These are phyloP conservation scores for Pyrocoelia pectoralis DNA, from an alignment of 2,888 invertebrate genomes.

Conservation along the genomic window DNA sequence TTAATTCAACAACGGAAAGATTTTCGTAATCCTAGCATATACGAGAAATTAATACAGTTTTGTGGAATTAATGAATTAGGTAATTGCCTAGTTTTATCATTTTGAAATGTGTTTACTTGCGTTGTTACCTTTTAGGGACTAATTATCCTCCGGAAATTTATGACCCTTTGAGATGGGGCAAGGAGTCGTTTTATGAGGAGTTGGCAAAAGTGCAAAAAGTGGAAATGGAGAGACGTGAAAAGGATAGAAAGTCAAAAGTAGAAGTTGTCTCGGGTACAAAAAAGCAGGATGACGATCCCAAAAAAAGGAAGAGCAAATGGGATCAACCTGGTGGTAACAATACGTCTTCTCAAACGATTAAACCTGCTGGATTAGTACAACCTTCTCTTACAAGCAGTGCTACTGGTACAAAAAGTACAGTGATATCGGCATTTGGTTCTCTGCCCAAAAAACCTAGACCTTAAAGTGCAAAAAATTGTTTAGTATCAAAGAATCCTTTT, in stretches of 20 bases:
- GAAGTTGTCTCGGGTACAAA: slow-evolving; percentile 79
- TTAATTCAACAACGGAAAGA: slow-evolving; percentile 91
- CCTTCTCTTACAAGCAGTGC: slow-evolving; percentile 81
- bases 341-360: slow-evolving; percentile 65
- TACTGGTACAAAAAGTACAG: slow-evolving; percentile 90
- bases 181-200: slow-evolving; percentile 93
- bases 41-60: slow-evolving; percentile 94
- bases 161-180: slow-evolving; percentile 91
- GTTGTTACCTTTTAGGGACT: slow-evolving; percentile 65
- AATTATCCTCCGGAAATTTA: slow-evolving; percentile 95
- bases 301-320: slow-evolving; percentile 91
- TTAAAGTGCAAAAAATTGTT: background rate
- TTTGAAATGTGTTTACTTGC: background rate
- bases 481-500: too few species aligned
- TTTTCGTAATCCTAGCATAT: slow-evolving; percentile 97
- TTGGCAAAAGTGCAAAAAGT: slow-evolving; percentile 86
- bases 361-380: slow-evolving; percentile 75
- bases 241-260: slow-evolving; percentile 87
- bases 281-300: slow-evolving; percentile 74
- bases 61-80: slow-evolving; percentile 94
- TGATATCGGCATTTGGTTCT: slow-evolving; percentile 92
- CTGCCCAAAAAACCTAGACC: slow-evolving; percentile 80
- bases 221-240: slow-evolving; percentile 92
- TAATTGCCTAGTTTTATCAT: slow-evolving; percentile 29
- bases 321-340: slow-evolving; percentile 80